Base-by-base conservation (phyloP, 2,113 vertebrate genomes). In the Desmodus rotundus region DNA sequence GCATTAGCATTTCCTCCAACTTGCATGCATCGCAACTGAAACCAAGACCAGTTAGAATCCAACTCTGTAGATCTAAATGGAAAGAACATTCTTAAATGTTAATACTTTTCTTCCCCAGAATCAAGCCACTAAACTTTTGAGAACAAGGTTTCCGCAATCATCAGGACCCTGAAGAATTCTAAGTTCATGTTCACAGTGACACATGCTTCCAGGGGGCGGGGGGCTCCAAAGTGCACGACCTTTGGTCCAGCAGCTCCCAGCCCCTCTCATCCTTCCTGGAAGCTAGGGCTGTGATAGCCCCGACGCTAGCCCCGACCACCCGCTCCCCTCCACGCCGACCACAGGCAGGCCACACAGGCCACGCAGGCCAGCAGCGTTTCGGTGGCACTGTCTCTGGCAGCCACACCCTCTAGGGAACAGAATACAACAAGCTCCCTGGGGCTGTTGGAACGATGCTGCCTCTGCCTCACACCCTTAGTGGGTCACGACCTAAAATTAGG, bases 11-110 rank as follows among this genome's bases (percentile, higher is more conserved):
- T 99, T 89, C 99, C 99, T 95, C 99, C 99, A 13, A 99, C 99
- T 97, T 99, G 99, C 99, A 99, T 99, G 96, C 99, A 99, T 38
- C 99, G 98, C 95, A 99, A 95, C 96, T 99, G 99, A 97, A 99
- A 99, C 99, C 99, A 99, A 7, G 99, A 99, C 99, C 99, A 99
- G 90, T 99, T 99, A 28, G 98, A 99, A 98, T 99, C 99, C 97
- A 99, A 97, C 97, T 99, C 99, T 7, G 99, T 99, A 50, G 99
- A 99, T 95, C 99, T 99, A 87, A 81, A 56, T 52, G 67, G 96
- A 86, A 50, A 96, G 50, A 98, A 94, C 0, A 33, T 15, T 56
- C 50, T 72, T 47, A 58, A 65, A 36, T 4, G 7, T 96, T 76
- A 96, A 36, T 2, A 6, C 12, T 5, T 13, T 14, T 38, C 15